These are phyloP conservation scores for Triplophysa bombifrons DNA, from an alignment of 2,797 vertebrate genomes.

Conservation along the genomic window DNA sequence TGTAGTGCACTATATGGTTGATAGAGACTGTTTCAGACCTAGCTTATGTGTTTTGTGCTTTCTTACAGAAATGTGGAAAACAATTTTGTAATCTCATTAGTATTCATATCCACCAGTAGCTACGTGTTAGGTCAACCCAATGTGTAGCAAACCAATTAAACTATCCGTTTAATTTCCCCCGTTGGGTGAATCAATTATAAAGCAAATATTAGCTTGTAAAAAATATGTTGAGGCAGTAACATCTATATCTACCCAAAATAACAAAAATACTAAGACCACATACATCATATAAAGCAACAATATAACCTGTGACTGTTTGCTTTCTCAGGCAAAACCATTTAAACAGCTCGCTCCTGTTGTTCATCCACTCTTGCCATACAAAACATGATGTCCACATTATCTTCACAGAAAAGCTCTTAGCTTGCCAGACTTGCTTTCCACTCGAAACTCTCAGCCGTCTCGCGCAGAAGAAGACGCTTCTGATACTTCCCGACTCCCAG, in stretches of 20 bases:
- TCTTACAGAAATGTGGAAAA: too few species aligned
- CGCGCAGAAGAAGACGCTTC: slow-evolving; percentile 4
- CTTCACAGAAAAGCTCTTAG: not conserved
- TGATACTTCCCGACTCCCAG: slow-evolving; percentile 7
- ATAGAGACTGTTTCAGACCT: too few species aligned
- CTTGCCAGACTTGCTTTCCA: not conserved
- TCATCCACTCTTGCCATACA: not conserved
- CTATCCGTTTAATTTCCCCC: not conserved
- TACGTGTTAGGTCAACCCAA: not conserved
- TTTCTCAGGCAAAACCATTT: not conserved
- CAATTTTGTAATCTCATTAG: too few species aligned
- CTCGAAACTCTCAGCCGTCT: slow-evolving; percentile 6
- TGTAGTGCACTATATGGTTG: too few species aligned
- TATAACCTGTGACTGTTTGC: too few species aligned
- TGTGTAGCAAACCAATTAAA: not conserved
- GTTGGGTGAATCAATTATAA: not conserved
- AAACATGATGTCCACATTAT: not conserved
- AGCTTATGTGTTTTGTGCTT: too few species aligned
- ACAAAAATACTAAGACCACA: too few species aligned
- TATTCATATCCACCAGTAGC: not conserved
- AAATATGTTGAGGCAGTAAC: too few species aligned
- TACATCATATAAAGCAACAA: too few species aligned
- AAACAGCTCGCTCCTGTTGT: not conserved
- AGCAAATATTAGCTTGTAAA: not conserved
- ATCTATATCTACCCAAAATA: too few species aligned